Base-by-base conservation (phyloP, 2,888 invertebrate species). In the Camponotus fellah region DNA sequence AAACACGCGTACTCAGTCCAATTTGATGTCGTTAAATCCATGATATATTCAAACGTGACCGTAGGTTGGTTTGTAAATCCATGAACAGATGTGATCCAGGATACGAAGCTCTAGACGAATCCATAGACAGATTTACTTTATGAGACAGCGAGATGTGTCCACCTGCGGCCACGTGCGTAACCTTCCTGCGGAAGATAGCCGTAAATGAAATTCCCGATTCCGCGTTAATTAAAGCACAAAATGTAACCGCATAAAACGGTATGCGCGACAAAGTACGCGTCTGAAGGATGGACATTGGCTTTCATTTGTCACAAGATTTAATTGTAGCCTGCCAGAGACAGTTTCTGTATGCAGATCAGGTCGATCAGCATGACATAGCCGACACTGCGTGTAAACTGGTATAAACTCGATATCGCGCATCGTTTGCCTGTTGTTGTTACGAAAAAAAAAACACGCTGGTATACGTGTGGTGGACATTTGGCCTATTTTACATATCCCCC, bases 221-320 rank as follows among this genome's bases (percentile, higher is more conserved):
- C 53, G 53, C 85, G 89, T 89, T 88, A 89, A 89, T 89, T 89
- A 89, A 88, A 88, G 74, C 84, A 62, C 14, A 87, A 87, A 89
- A 88, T 86, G 86, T 26, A 26, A 26, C 26, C 26, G 26, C 26
- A 84, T 86, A 89, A 88, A 74, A 86, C 82, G 86, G 26, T 26
- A 89, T 21, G 17, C 87, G 84, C 83, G 83, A 43, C 84, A 72
- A 81, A 88, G 83, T 74, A 46, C 68, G 66, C 66, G 72, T 69
- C 37, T 17, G 81, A 79, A 86, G 77, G 60, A 71, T 49, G 72
- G 53, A 56, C 75, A 83, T 84, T 77, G 71, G 66, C 76, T 84
- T 86, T 86, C 85, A 87, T 89, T 90, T 85, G 85, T 85, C 85
- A 74, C 82, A 58, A 87, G 85, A 88, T 90, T 90, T 89, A 89